Percentiles rank a stretch among this genome's conserved stretches.
These are phyloP conservation scores for Microctenopoma lineatum DNA, from an alignment of 2,797 vertebrate species.

Conservation along the genomic window DNA sequence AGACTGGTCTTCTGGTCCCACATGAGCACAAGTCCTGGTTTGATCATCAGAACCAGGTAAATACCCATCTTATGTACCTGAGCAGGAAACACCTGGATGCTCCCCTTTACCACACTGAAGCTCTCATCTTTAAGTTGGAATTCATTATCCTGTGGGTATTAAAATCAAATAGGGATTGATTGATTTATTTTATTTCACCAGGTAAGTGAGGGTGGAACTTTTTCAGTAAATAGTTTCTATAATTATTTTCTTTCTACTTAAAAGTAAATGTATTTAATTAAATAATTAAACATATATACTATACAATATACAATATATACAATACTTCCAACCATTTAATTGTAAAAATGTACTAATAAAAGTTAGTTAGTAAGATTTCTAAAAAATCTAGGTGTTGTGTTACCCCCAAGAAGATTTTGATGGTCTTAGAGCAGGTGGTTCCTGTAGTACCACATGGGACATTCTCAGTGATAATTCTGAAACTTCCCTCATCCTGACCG, in stretches of 20 bases:
- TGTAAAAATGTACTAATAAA: too few species aligned
- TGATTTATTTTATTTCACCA: neutral
- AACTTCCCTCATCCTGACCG: slow-evolving; percentile 73
- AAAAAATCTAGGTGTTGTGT: too few species aligned
- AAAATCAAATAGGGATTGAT: slow-evolving; percentile 9
- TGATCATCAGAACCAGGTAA: slow-evolving; percentile 87
- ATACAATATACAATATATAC: too few species aligned
- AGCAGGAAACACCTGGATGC: slow-evolving; percentile 73
- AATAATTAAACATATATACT: too few species aligned
- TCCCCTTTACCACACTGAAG: slow-evolving; percentile 81
- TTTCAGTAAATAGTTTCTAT: neutral
- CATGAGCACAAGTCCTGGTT: slow-evolving; percentile 85
- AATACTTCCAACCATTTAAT: too few species aligned
- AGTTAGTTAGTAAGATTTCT: too few species aligned
- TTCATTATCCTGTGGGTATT: slow-evolving; percentile 84
- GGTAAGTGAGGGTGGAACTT: neutral
- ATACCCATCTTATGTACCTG: slow-evolving; percentile 87
- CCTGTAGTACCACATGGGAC: slow-evolving; percentile 92
- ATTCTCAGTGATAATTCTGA: slow-evolving; percentile 92
- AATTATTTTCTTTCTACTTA: too few species aligned
- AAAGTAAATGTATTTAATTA: too few species aligned
- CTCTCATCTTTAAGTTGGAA: slow-evolving; percentile 84
- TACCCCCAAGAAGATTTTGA: slow-evolving; percentile 91
- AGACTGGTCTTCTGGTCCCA: slow-evolving; percentile 94
- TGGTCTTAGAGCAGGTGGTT: slow-evolving; percentile 92